Base-by-base conservation (phyloP, 2,797 vertebrate genomes). In the Ciconia nigra region DNA sequence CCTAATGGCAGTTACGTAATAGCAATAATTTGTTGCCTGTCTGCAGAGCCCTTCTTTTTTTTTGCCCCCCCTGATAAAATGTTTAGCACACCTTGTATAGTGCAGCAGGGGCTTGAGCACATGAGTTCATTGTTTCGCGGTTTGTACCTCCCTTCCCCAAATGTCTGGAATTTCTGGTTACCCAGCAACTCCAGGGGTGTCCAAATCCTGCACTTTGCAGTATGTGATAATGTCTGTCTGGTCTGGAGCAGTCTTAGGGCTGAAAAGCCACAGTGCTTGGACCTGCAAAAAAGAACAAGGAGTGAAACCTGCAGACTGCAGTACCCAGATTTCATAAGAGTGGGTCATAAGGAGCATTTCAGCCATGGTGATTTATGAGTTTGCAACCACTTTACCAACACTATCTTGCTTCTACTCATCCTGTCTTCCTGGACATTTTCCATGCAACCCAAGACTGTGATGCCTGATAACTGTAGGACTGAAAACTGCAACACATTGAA, bases 131-230 rank as follows among this genome's bases (percentile, higher is more conserved):
- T 89, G 86, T 93, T 90, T 84, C 1, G 0, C 11, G 62, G 20
- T 69, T 92, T 62, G 46, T 71, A 88, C 12, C 42, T 95, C 59
- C 35, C 65, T 67, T 89, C 49, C 31, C 31, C n/a, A 90, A 90
- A 95, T 92, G 52, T 84, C 41, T 90, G 85, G 72, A 86, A 93
- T 93, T 96, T 95, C 72, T 94, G 55, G 79, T 88, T 88, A 81
- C 76, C 49, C 88, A 88, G 90, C 69, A 95, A 90, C 87, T 37
- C 61, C 29, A 47, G 62, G 29, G 83, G 15, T 0, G 0, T 62
- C 35, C 57, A 80, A 83, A 47, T 83, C 74, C 37, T 62, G 37
- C 35, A 39, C n/a, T 81, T 73, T 42, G 21, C 57, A 47, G 29
- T 59, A 42, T 35, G 18, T 16, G 37, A 8, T 83, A 55, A 67